Conservation (phyloP, 2,888 invertebrate species). For the Tetramorium bicarinatum region DNA sequence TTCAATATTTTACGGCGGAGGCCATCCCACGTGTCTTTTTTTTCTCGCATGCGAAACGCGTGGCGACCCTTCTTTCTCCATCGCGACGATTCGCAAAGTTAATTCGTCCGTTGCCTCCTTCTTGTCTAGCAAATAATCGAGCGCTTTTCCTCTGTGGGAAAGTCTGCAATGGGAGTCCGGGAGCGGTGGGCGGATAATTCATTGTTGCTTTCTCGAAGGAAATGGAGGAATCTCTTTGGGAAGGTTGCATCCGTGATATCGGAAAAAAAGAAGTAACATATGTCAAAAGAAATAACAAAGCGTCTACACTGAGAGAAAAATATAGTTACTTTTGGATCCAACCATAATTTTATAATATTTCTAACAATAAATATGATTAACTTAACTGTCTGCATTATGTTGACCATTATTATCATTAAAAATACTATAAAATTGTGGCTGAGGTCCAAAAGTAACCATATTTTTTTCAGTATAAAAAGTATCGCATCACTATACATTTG, state of each 20-base stretch:
- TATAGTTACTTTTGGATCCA: no score
- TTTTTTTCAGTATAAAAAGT: neutral
- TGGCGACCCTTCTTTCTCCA: neutral
- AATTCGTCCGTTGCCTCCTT: conserved; percentile 18
- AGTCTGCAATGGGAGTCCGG: neutral
- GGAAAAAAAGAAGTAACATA: neutral
- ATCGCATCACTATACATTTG: neutral
- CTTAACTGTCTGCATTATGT: no score
- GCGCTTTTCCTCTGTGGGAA: conserved; percentile 7
- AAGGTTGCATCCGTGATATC: neutral
- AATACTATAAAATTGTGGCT: no score
- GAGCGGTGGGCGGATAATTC: conserved; percentile 1
- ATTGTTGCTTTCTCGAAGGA: neutral
- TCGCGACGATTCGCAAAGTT: conserved; percentile 37
- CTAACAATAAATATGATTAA: no score
- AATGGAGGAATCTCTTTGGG: neutral
- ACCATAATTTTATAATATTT: no score
- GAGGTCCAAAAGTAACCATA: no score
- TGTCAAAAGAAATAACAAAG: no score
- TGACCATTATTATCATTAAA: no score
- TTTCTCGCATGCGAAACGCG: conserved; percentile 10
- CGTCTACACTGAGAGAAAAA: neutral
- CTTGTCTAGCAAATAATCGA: conserved; percentile 23
- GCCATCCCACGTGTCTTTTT: neutral
- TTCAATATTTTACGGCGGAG: conserved; percentile 41